Base-by-base conservation (phyloP, 2,113 vertebrate genomes). In the Oncorhynchus mykiss region DNA sequence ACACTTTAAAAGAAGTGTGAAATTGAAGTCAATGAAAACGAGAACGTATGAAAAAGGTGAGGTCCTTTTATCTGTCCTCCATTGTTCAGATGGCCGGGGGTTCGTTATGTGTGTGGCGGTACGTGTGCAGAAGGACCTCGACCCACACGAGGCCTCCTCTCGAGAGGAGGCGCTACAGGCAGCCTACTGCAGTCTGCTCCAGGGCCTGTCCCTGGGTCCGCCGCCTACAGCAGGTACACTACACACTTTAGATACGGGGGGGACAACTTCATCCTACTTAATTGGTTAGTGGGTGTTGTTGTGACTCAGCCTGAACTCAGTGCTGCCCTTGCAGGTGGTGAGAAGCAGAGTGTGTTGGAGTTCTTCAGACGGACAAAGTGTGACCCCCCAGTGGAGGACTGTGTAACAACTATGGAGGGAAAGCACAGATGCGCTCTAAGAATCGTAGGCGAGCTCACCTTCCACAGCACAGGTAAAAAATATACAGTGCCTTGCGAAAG, bases 381-480 rank as follows among this genome's bases (percentile, higher is more conserved):
- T 22, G 5, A 6, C 9, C 22, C 34, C 3, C 79, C 72, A 18
- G 67, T 0, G 27, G 76, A 75, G 51, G 18, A 39, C 8, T 25
- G 29, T 5, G 20, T n/a, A 16, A 9, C 4, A 14, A 67, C 72
- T 8, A 8, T 16, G 54, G 68, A 72, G 7, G 64, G 64, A 14
- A 71, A 13, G 14, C 70, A 78, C 69, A 59, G 20, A 29, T 78
- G 72, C 76, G 78, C 34, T 59, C 80, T 82, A 24, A 49, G 31
- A 16, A 78, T 82, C 27, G 5, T 20, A 62, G 80, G 76, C 1
- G 60, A 67, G 13, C 70, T 78, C 34, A 67, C 71, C 20, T 75
- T 82, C 65, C 68, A 68, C 60, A 82, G 70, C 70, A 67, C 64
- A 82, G 72, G 80, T 82, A 13, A 75, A n/a, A n/a, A n/a, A n/a